Base-by-base conservation (phyloP, 2,113 vertebrate species). In the Chrysochloris asiatica region DNA sequence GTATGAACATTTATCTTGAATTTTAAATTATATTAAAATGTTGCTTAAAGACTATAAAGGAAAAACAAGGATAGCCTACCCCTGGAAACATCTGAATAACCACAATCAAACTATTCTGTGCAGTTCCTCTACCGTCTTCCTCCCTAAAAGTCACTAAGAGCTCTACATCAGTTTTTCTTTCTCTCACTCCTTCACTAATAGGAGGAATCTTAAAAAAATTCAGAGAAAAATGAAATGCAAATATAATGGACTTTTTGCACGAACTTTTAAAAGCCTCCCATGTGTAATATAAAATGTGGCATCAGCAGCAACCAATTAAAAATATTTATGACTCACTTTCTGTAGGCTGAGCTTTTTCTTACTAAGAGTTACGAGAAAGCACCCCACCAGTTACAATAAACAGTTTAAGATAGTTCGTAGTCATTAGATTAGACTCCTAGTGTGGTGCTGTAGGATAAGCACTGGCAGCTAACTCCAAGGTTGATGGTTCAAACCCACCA, bases 1-100 rank as follows among this genome's bases (percentile, higher is more conserved):
- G 33, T 89, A 26, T 36, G 67, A 75, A 80, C 83, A 92, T 54
- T 86, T 73, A 48, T 63, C 41, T 92, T 94, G 52, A 52, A 63
- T 75, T 73, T 48, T 69, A 73, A 59, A 88, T 50, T 22, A 45
- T 41, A 76, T 17, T 89, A n/a, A 6, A 38, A 48, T 26, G 54
- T 2, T 81, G 67, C 71, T 75, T 71, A 91, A 88, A 56, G 56
- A 80, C 38, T 79, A 79, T 41, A 52, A 56, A 83, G 54, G 30
- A 90, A 52, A 79, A 91, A 77, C 50, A 61, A 50, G 56, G 43
- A 17, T 10, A 26, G 6, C 47, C 59, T 50, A 10, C 13, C 59
- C 56, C 61, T 22, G 9, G 36, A 33, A 88, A 41, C 10, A 61
- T 79, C 9, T 56, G 30, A 87, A 41, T 30, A 79, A 59, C 78